phyloP scores from a whole-genome alignment of 2,113 vertebrate genomes.

The Notarius lentiginosus region DNA sequence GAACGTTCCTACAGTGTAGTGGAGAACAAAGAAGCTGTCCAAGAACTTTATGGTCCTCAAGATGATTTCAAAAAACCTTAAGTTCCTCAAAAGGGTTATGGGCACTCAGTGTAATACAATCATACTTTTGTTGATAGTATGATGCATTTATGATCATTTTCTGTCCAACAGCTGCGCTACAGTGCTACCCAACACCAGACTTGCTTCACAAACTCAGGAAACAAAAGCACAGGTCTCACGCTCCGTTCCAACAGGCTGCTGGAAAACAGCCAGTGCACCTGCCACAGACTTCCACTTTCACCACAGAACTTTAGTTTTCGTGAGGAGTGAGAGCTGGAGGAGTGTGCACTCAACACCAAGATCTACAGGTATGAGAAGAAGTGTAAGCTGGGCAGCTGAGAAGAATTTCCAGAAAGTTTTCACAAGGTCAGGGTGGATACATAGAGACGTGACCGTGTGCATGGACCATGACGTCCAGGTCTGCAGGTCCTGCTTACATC shows the following conservation, averaged over 20 bases:
- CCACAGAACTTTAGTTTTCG: background rate
- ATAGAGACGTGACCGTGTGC: background rate
- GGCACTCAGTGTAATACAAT: background rate
- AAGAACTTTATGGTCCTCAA: too few species aligned
- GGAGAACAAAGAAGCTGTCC: too few species aligned
- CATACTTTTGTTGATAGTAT: too few species aligned
- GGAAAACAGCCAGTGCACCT: constrained; percentile 26
- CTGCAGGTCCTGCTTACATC: background rate
- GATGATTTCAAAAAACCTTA: background rate
- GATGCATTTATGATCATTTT: too few species aligned
- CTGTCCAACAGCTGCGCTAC: background rate
- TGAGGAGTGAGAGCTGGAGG: background rate
- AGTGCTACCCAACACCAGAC: background rate
- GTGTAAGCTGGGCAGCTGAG: background rate
- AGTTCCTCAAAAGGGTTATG: background rate
- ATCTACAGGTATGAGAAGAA: background rate
- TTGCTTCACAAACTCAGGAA: background rate
- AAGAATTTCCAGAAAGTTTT: constrained; percentile 4
- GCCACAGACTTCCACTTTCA: constrained; percentile 14
- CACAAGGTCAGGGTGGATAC: background rate
- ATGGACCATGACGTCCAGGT: background rate
- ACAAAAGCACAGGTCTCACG: constrained; percentile 19
- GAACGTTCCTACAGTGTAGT: too few species aligned
- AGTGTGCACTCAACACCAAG: background rate
- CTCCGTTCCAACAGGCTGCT: background rate